These are phyloP conservation scores for Mobula hypostoma DNA, from an alignment of 2,113 vertebrate genomes.

Conservation along the genomic window DNA sequence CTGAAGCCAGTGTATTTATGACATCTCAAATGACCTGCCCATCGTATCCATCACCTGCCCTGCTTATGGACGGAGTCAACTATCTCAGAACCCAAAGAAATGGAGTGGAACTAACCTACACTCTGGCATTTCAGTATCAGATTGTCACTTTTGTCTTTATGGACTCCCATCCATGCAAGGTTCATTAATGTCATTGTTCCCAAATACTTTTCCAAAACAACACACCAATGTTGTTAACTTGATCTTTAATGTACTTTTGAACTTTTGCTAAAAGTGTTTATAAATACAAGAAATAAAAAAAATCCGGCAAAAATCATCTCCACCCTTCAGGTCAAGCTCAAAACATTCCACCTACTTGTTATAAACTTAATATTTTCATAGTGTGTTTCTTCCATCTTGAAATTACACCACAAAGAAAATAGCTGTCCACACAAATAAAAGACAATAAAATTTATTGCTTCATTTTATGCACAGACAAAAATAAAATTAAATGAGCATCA, in stretches of 20 bases:
- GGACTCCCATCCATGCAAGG: not conserved
- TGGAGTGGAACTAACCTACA: too few relatives aligned
- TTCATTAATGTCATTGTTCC: not conserved
- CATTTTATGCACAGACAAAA: not conserved
- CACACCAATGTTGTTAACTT: too few relatives aligned
- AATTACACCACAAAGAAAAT: not conserved
- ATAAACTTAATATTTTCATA: not conserved
- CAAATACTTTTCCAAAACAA: too few relatives aligned
- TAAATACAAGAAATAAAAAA: not conserved
- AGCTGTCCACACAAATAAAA: not conserved
- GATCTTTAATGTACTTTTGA: too few relatives aligned
- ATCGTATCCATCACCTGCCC: too few relatives aligned
- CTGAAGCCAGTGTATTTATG: too few relatives aligned
- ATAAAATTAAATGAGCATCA: not conserved
- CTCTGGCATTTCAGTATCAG: too few relatives aligned
- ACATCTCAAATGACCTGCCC: too few relatives aligned
- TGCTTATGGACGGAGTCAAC: too few relatives aligned
- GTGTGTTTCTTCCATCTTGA: too few relatives aligned
- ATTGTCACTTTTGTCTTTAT: too few relatives aligned
- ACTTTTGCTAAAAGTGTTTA: not conserved
- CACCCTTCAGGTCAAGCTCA: not conserved
- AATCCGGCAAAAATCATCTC: not conserved
- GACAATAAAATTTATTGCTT: not conserved
- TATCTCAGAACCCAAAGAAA: too few relatives aligned
- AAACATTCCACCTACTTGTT: not conserved